Base-by-base conservation (phyloP, 2,797 vertebrate species). In the Lacerta bilineata region DNA sequence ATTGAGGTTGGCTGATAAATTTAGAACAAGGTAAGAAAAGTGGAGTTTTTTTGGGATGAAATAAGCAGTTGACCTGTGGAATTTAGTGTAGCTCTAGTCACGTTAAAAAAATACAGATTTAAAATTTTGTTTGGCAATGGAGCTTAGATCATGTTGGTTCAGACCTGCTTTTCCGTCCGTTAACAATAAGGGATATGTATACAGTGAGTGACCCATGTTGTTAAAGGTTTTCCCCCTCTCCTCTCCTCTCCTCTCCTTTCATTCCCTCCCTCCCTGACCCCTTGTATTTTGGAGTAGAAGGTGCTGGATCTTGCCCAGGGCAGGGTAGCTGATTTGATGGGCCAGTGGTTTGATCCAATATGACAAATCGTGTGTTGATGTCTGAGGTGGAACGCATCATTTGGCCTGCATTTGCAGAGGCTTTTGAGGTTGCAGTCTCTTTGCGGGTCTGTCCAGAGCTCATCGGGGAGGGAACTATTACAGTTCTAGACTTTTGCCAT, bases 301-400 rank as follows among this genome's bases (percentile, higher is more conserved):
- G 72, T 50, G 82, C 36, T 36, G 17, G 59, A 77, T 78, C 7
- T 80, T 91, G 89, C 90, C 50, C 84, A 23, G 64, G 46, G 61
- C 79, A 61, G 76, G 64, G 81, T 68, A 83, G 83, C 74, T 50
- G 81, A 55, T 61, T 43, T 84, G 82, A n/a, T 23, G 33, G 89
- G 9, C 64, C 84, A 3, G 0, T 66, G 85, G 64, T 72, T 78
- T 84, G 71, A 94, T 89, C 74, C 55, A 50, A 0, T n/a, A 43
- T 80, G 71, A 33, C 82, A 87, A 85, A 87, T 90, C 29, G 72
- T 33, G 1, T 0, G 5, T 46, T 55, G 23, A 80, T 88, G 68
- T 84, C 71, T 46, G 43, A 83, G 39, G 66, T 68, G 41, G 85
- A 78, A n/a, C 20, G 59, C 76, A 66, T 36, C 9, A 1, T 39